Percentiles rank a stretch among this genome's conserved stretches.
phyloP scores from a whole-genome alignment of 1,140 invertebrate species.

The Aphaenogaster rudis region DNA sequence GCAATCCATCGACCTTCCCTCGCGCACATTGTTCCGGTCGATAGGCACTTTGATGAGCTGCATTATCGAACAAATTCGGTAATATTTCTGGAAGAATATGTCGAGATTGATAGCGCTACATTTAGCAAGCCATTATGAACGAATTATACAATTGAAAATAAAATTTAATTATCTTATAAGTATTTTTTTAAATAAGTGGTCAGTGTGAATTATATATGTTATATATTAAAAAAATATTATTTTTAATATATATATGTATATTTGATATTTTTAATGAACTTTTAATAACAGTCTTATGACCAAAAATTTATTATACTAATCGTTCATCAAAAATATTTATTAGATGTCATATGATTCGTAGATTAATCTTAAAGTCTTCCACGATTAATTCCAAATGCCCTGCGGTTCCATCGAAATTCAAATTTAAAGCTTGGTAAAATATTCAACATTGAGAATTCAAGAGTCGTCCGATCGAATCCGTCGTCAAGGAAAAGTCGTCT shows the following conservation, averaged over 20 bases:
- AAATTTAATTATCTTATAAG: not conserved
- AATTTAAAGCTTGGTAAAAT: slow-evolving; percentile 20
- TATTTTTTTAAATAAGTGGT: not conserved
- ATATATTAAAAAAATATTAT: not conserved
- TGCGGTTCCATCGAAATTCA: not conserved
- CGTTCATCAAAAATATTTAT: not conserved
- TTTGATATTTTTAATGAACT: not conserved
- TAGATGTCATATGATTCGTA: not conserved
- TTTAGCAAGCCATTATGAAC: not conserved
- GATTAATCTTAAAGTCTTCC: not conserved
- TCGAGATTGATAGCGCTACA: not conserved
- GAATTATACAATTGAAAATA: not conserved
- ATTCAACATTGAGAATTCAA: slow-evolving; percentile 37
- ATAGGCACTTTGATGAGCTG: not conserved
- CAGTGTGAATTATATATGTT: not conserved
- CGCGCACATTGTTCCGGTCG: slow-evolving; percentile 19
- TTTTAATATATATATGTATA: not conserved
- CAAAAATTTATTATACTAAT: not conserved
- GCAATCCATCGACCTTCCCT: slow-evolving; percentile 13
- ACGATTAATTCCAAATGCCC: not conserved
- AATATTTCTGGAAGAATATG: not conserved
- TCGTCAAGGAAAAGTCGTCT: slow-evolving; percentile 19
- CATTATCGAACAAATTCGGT: slow-evolving; percentile 30
- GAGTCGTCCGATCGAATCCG: not conserved
- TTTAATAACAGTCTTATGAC: not conserved